These are phyloP conservation scores for Neolamprologus modestus DNA, from an alignment of 2,113 vertebrate genomes.

Conservation along the genomic window DNA sequence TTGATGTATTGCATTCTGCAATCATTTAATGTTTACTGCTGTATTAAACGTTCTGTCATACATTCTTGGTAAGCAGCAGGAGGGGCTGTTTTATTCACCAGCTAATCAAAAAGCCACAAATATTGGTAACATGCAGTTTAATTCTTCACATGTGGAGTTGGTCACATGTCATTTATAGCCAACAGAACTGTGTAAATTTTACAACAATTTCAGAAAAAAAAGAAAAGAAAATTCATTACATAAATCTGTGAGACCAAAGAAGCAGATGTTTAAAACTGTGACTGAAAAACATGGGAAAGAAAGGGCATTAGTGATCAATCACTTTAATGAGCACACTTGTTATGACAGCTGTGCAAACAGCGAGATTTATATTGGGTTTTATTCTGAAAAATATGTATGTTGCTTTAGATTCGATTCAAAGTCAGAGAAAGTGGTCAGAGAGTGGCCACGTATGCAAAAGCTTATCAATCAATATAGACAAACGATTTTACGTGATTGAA, in stretches of 20 bases:
- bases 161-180: not conserved
- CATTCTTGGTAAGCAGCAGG: not conserved
- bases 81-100: not conserved
- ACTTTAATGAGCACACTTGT: not conserved
- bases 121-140: not conserved
- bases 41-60: not conserved
- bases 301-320: not conserved
- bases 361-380: not conserved
- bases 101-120: not conserved
- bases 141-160: not conserved
- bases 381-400: not conserved
- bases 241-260: not conserved
- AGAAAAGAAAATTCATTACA: not conserved
- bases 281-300: not conserved
- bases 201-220: not conserved
- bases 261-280: not conserved
- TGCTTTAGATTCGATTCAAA: not conserved
- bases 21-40: not conserved
- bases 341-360: not conserved
- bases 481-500: rapidly evolving
- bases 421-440: not conserved
- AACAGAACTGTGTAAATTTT: not conserved
- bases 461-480: not conserved
- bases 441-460: not conserved
- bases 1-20: not conserved